These are phyloP conservation scores for Hemibagrus wyckioides DNA, from an alignment of 2,113 vertebrate genomes.

Conservation along the genomic window DNA sequence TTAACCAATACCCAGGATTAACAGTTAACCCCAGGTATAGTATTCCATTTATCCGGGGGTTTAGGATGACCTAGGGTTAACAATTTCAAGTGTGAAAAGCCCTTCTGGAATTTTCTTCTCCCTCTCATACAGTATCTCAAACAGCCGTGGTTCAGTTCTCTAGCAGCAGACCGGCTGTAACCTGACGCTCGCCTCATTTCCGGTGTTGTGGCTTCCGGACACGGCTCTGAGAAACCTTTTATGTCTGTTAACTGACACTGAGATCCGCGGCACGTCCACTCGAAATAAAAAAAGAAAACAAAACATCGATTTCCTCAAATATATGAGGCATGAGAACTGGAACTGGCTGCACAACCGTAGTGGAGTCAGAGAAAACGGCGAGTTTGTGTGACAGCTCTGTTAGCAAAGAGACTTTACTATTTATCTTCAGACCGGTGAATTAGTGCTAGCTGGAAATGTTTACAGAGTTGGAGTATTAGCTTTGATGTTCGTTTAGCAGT, in stretches of 20 bases:
- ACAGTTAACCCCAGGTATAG: no score
- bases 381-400: neutral
- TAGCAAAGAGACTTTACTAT: neutral
- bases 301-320: neutral
- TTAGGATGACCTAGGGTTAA: no score
- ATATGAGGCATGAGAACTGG: neutral
- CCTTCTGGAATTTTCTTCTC: neutral
- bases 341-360: neutral
- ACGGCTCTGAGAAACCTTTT: neutral
- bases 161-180: constrained; percentile 2
- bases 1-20: no score
- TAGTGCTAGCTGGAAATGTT: neutral
- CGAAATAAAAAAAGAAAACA: neutral
- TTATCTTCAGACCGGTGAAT: neutral
- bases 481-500: neutral
- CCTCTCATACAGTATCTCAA: neutral
- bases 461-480: neutral
- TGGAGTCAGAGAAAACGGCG: no score
- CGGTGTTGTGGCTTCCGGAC: neutral
- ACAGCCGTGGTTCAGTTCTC: neutral
- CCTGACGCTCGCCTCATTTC: neutral
- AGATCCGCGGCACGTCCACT: neutral
- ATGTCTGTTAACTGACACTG: neutral
- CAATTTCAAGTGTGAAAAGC: no score
- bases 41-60: no score